Base-by-base conservation (phyloP, 2,888 invertebrate genomes). In the Chirona hameri region DNA sequence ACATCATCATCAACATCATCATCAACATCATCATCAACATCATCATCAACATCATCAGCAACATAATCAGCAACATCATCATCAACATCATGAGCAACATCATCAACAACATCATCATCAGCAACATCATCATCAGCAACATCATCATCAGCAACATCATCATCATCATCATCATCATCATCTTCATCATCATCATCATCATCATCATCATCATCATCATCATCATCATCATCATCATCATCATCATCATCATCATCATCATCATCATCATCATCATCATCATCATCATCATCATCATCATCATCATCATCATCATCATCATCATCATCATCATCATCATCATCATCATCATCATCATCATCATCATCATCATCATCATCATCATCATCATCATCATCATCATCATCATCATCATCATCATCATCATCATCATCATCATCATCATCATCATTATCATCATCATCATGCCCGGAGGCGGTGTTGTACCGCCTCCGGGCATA, bases 291-390 rank as follows among this genome's bases (percentile, higher is more conserved):
- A 18, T 0, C 31, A 46, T 1, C 46, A 15, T 31, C 80, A 15
- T 79, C 21, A 10, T 31, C 27, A 31, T 31, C 27, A 15, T 15
- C 39, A 12, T 81, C 81, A 0, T 4, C 81, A 10, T 55, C 5
- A n/a, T 81, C 52, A n/a, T n/a, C n/a, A n/a, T n/a, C n/a, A n/a
- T n/a, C n/a, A n/a, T n/a, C n/a, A n/a, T n/a, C n/a, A n/a, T n/a
- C n/a, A 10, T 2, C 81, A n/a, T 81, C 81, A 52, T 55, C 2
- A 52, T 18, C 15, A 14, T 15, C n/a, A n/a, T n/a, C n/a, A n/a
- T n/a, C n/a, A n/a, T n/a, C n/a, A n/a, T 81, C 81, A 31, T 55
- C 55, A 31, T 81, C 3, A 31, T 81, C 81, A 24, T 81, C 55
- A 15, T 81, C 52, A 31, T 81, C 81, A 15, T 55, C 52, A 15